Base-by-base conservation (phyloP, 2,888 invertebrate genomes). In the Drosophila ezoana region DNA sequence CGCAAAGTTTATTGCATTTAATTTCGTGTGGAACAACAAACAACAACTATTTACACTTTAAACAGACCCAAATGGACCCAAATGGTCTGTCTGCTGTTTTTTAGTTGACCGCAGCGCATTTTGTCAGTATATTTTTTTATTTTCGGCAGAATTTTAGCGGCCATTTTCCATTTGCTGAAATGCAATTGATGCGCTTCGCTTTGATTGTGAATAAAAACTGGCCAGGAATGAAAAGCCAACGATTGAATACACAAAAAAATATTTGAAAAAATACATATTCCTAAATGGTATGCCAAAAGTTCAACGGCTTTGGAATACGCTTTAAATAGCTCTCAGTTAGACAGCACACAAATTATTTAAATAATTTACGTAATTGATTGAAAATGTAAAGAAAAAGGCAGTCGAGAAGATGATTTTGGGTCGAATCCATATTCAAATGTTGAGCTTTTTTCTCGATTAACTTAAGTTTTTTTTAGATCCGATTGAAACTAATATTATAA, bases 351-450 rank as follows among this genome's bases (percentile, higher is more conserved):
- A 23, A 8, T 8, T 8, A 8, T 28, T n/a, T n/a, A n/a, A n/a
- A n/a, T n/a, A n/a, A n/a, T n/a, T n/a, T n/a, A n/a, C n/a, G n/a
- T n/a, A n/a, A n/a, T n/a, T n/a, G n/a, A n/a, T n/a, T n/a, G n/a
- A n/a, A n/a, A n/a, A n/a, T n/a, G n/a, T n/a, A n/a, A 72, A 13
- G 94, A 94, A 86, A 94, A 94, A 0, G 94, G 93, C n/a, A 93
- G 37, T 2, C 94, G 94, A 0, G 93, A 89, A 0, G 92, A 92
- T 5, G 89, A 92, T 90, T 93, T 92, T 4, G 93, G 93, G 44
- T 94, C 94, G 92, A 95, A 95, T 64, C 94, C 94, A 90, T 94
- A 94, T 92, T 94, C 94, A 92, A 95, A 95, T 0, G 95, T 94
- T 0, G 94, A 94, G 0, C 86, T 92, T 94, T 95, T 95, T 94